Percentiles rank a stretch among this genome's conserved stretches.
Conservation (phyloP, 2,888 invertebrate species). For the Cerastis rubricosa region DNA sequence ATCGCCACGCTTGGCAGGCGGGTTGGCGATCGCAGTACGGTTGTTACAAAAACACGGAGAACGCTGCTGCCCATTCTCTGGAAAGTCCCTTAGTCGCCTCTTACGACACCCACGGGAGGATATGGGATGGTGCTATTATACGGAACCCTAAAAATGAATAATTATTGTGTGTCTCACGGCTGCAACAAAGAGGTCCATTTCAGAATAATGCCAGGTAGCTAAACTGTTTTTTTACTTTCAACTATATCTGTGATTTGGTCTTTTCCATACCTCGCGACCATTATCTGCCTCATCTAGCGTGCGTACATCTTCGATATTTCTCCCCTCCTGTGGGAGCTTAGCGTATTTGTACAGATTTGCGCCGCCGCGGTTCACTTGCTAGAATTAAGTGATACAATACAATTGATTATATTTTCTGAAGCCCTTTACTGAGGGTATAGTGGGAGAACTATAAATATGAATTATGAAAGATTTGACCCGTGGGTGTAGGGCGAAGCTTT, state of each 20-base stretch:
- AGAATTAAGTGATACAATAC: slow-evolving; percentile 47
- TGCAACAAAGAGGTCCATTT: too few relatives aligned
- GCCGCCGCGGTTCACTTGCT: slow-evolving; percentile 34
- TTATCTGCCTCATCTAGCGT: slow-evolving; percentile 12
- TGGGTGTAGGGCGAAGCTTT: background rate
- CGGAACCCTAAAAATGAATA: too few relatives aligned
- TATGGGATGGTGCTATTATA: too few relatives aligned
- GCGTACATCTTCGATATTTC: background rate
- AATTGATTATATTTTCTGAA: slow-evolving; percentile 43
- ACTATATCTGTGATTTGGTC: background rate
- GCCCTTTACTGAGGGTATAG: slow-evolving; percentile 5
- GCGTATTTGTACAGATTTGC: slow-evolving; percentile 53
- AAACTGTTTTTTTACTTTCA: too few relatives aligned
- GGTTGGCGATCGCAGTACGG: too few relatives aligned
- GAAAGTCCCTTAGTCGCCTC: too few relatives aligned
- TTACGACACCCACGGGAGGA: too few relatives aligned
- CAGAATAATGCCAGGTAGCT: too few relatives aligned
- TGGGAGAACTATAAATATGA: slow-evolving; percentile 42
- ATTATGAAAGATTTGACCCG: slow-evolving; percentile 20
- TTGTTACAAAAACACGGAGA: too few relatives aligned
- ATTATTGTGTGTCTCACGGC: too few relatives aligned
- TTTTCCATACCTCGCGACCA: background rate
- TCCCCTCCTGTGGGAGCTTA: slow-evolving; percentile 47
- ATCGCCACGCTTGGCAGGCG: too few relatives aligned
- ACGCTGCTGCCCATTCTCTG: too few relatives aligned